These are phyloP conservation scores for Parauchenoglanis ngamensis DNA, from an alignment of 2,797 vertebrate species.

Conservation along the genomic window DNA sequence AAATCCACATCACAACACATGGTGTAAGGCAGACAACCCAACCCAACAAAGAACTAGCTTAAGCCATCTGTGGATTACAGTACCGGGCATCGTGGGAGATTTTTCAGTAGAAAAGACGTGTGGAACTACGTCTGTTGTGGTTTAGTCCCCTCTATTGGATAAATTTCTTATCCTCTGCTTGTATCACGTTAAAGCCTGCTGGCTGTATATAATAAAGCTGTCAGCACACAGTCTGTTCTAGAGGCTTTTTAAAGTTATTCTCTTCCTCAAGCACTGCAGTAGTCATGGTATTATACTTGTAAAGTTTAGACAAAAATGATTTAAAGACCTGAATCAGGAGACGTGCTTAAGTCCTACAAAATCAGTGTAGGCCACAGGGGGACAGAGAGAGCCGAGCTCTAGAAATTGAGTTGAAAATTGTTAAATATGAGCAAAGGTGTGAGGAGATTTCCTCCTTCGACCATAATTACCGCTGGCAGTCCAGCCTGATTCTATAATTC, in stretches of 20 bases:
- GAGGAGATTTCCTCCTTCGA: conserved; percentile 67
- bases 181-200: conserved; percentile 19
- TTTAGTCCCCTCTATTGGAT: conserved; percentile 23
- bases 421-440: conserved; percentile 67
- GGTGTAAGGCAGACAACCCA: conserved; percentile 45
- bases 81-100: conserved; percentile 76
- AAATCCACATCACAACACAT: conserved; percentile 54
- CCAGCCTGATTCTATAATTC: conserved; percentile 74
- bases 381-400: conserved; percentile 46
- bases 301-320: conserved; percentile 54
- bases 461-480: conserved; percentile 76
- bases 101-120: conserved; percentile 44
- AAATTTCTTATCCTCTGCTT: conserved; percentile 38
- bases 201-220: conserved; percentile 39
- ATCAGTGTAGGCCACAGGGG: conserved; percentile 69
- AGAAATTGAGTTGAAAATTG: conserved; percentile 62
- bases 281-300: conserved; percentile 36
- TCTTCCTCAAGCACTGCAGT: conserved; percentile 31
- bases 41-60: conserved; percentile 49
- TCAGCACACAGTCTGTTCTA: conserved; percentile 8
- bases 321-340: conserved; percentile 42
- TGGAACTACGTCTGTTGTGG: conserved; percentile 24
- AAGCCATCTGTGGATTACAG: conserved; percentile 67
- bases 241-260: conserved; percentile 15
- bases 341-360: conserved; percentile 69